Evolutionary conservation across 2,888 invertebrate genomes (phyloP).

Genomic region (Crematogaster levior): DNA sequence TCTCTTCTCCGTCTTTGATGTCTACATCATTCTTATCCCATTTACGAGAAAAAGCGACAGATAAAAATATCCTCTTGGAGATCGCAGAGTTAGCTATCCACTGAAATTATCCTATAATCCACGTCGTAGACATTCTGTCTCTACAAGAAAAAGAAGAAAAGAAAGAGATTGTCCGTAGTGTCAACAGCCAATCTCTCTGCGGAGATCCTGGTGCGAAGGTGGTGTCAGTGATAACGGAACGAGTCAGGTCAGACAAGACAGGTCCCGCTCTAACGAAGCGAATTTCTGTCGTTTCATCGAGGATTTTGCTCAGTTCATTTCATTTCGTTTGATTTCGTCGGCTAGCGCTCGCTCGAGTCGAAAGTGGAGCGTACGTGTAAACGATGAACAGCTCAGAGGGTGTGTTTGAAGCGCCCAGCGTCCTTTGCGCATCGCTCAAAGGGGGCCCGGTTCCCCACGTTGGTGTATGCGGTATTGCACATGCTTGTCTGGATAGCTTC

Average conservation of each 20-base stretch:
- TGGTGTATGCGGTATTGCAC: constrained; percentile 31
- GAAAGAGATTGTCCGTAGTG: not conserved
- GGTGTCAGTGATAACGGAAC: constrained; percentile 21
- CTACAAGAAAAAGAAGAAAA: not conserved
- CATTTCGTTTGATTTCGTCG: constrained; percentile 43
- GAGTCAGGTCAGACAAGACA: constrained; percentile 32
- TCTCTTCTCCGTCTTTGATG: not conserved
- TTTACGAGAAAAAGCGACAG: constrained; percentile 1
- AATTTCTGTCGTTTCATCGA: constrained; percentile 43
- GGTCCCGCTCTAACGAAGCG: constrained; percentile 24
- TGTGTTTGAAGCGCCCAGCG: constrained; percentile 5
- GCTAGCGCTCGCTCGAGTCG: not conserved
- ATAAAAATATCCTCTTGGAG: constrained; percentile 26
- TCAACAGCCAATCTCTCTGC: not conserved
- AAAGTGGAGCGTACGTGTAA: constrained; percentile 48
- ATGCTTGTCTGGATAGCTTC: constrained; percentile 25
- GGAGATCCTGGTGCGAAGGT: not conserved
- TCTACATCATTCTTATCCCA: not conserved
- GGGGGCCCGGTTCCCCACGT: not conserved
- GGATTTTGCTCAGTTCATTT: constrained; percentile 54
- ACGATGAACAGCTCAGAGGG: constrained; percentile 18
- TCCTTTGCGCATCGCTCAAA: constrained; percentile 43
- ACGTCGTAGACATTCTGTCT: not conserved
- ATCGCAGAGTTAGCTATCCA: not conserved
- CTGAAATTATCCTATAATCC: constrained; percentile 25